These are phyloP conservation scores for Otis tarda DNA, from an alignment of 2,113 vertebrate genomes.

Conservation along the genomic window DNA sequence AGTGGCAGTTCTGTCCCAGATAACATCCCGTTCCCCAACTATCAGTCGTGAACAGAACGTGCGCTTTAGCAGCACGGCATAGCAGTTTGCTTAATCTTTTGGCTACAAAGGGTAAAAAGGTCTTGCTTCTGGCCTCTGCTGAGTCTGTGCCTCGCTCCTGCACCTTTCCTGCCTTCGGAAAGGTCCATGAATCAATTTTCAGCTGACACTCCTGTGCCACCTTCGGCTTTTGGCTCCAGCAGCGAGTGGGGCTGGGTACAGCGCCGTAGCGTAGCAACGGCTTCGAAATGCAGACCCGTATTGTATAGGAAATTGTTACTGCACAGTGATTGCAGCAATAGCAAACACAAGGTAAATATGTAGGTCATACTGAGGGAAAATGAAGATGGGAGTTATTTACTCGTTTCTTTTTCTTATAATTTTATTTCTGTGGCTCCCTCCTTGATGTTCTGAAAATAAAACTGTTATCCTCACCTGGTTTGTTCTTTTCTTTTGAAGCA, in stretches of 20 bases:
- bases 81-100: not conserved
- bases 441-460: not conserved
- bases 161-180: not conserved
- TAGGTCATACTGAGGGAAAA: not conserved
- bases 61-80: not conserved
- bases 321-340: constrained; percentile 3
- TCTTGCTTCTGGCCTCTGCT: not conserved
- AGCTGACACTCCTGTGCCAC: not conserved
- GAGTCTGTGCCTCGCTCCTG: not conserved
- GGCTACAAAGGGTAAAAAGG: not conserved
- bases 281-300: not conserved
- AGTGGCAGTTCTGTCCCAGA: not conserved
- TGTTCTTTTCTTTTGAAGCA: not conserved
- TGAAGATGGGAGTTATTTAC: not conserved
- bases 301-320: constrained; percentile 39
- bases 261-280: constrained; percentile 49
- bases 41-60: not conserved
- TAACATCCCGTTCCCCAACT: not conserved
- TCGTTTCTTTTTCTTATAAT: not conserved
- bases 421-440: not conserved
- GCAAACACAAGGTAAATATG: not conserved
- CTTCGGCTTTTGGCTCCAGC: not conserved
- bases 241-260: not conserved
- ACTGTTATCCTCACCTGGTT: not conserved
- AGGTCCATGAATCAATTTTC: not conserved